phyloP scores from a whole-genome alignment of 2,113 vertebrate species.

The Naja naja region DNA sequence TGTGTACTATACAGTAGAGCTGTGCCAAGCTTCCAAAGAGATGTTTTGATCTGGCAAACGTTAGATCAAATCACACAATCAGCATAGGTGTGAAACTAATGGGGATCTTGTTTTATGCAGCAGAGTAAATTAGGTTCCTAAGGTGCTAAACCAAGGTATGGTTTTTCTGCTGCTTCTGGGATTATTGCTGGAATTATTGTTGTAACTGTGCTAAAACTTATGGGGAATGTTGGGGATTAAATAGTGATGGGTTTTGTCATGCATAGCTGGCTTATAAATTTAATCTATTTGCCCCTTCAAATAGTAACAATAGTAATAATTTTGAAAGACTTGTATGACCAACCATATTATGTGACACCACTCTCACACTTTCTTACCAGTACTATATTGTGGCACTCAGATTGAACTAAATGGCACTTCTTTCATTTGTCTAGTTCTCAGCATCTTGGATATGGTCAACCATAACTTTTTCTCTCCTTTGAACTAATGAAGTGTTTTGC shows the following conservation, averaged over 20 bases:
- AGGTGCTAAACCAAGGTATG: neutral
- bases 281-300: neutral
- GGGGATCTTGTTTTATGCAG: neutral
- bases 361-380: neutral
- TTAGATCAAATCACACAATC: neutral
- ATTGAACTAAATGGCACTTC: neutral
- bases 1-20: neutral
- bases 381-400: neutral
- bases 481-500: neutral
- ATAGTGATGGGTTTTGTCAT: neutral
- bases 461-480: neutral
- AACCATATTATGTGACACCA: neutral
- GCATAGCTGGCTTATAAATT: neutral
- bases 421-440: neutral
- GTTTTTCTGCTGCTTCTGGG: neutral
- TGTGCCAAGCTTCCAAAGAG: neutral
- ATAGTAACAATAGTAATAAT: neutral
- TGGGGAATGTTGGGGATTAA: neutral
- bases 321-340: neutral
- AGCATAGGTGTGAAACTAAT: neutral
- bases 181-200: neutral
- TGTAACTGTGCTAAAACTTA: neutral
- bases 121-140: neutral
- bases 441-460: neutral
- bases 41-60: neutral